Evolutionary conservation across 1,140 invertebrate species (phyloP).

Genomic region (Cotesia typhae): DNA sequence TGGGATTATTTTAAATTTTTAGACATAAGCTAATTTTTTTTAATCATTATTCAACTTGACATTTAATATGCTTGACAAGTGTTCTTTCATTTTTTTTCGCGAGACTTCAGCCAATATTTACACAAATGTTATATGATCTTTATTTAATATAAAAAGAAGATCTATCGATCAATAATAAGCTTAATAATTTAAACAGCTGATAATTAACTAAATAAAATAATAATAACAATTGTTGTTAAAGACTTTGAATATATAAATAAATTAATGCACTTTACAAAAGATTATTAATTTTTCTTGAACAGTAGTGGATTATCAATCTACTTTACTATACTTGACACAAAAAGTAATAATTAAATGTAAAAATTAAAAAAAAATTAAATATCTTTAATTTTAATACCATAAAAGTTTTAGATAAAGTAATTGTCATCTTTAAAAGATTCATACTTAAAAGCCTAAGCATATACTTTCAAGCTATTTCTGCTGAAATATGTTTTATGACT

Average conservation of each 20-base stretch:
- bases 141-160: background rate
- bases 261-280: no score
- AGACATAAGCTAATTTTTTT: background rate
- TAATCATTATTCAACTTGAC: background rate
- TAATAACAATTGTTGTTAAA: background rate
- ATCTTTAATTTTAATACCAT: no score
- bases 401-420: no score
- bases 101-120: constrained; percentile 55
- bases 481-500: constrained; percentile 34
- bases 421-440: no score
- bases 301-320: no score
- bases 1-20: no score
- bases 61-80: constrained; percentile 7
- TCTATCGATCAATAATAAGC: background rate
- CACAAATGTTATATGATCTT: constrained; percentile 44
- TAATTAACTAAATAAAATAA: background rate
- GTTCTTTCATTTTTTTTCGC: constrained; percentile 37
- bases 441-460: background rate
- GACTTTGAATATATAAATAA: background rate
- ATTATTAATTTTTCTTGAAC: no score
- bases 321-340: no score
- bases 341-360: no score
- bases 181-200: constrained; percentile 11
- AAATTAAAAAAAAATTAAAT: no score
- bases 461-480: constrained; percentile 35